Conservation (phyloP, 1,140 invertebrate species). For the Cataglyphis hispanica region DNA sequence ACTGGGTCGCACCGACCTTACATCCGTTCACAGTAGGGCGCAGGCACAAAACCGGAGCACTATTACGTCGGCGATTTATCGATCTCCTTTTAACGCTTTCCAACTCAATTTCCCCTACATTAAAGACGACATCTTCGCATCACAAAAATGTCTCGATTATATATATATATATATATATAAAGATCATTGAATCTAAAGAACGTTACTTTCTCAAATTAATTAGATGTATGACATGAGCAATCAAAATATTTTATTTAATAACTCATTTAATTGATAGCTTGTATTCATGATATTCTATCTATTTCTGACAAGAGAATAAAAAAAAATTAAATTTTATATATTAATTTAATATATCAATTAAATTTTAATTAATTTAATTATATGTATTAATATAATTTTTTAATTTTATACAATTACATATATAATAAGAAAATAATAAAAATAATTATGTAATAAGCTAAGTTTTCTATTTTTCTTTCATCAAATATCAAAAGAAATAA, state of each 20-base stretch:
- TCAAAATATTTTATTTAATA: slow-evolving; percentile 7
- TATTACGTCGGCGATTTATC: slow-evolving; percentile 28
- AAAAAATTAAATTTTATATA: slow-evolving; percentile 11
- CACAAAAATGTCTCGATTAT: not conserved
- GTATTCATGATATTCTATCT: not conserved
- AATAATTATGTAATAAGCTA: slow-evolving; percentile 5
- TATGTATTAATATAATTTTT: too few species aligned
- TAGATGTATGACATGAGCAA: not conserved
- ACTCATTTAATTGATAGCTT: not conserved
- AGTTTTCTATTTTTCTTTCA: not conserved
- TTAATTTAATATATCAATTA: too few species aligned
- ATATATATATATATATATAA: too few species aligned
- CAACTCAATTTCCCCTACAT: slow-evolving; percentile 21
- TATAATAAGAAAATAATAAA: not conserved
- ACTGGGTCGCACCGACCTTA: slow-evolving; percentile 35
- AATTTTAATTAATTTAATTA: too few species aligned
- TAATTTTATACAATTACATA: too few species aligned
- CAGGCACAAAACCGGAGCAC: slow-evolving; percentile 31
- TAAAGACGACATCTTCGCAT: not conserved
- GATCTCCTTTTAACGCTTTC: slow-evolving; percentile 43
- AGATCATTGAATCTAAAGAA: not conserved
- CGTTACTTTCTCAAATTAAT: slow-evolving; percentile 23
- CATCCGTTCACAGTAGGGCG: slow-evolving; percentile 16
- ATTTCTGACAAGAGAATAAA: not conserved
- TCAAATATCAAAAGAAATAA: not conserved